These are phyloP conservation scores for Phylloscopus whistleri DNA, from an alignment of 2,113 vertebrate genomes.

Conservation along the genomic window DNA sequence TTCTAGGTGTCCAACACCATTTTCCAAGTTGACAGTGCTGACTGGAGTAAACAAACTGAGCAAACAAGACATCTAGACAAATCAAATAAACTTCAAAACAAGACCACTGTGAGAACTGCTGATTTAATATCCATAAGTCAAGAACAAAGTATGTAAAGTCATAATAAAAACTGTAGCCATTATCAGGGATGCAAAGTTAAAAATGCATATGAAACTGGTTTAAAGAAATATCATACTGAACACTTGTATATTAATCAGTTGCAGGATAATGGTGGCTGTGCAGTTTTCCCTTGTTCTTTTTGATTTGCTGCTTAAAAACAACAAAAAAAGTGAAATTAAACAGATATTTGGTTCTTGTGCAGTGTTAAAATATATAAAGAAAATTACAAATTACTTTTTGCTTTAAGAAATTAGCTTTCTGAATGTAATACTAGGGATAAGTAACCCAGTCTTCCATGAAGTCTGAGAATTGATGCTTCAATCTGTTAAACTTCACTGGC, in stretches of 20 bases:
- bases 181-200: not conserved
- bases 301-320: not conserved
- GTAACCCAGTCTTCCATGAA: not conserved
- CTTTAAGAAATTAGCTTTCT: not conserved
- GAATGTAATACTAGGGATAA: not conserved
- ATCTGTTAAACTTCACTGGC: not conserved
- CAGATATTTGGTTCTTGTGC: not conserved
- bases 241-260: not conserved
- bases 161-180: not conserved
- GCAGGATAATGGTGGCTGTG: not conserved
- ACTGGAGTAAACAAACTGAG: not conserved
- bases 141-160: constrained; percentile 48
- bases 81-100: not conserved
- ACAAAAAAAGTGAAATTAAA: not conserved
- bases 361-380: not conserved
- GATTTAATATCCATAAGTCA: not conserved
- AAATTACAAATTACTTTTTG: not conserved
- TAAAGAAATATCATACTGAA: not conserved
- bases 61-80: not conserved
- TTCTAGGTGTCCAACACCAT: constrained; percentile 13
- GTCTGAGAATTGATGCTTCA: not conserved
- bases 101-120: not conserved
- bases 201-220: not conserved
- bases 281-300: not conserved
- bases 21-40: not conserved